Evolutionary conservation across 1,140 invertebrate genomes (phyloP).

Genomic region (Trachymyrmex cornetzi): DNA sequence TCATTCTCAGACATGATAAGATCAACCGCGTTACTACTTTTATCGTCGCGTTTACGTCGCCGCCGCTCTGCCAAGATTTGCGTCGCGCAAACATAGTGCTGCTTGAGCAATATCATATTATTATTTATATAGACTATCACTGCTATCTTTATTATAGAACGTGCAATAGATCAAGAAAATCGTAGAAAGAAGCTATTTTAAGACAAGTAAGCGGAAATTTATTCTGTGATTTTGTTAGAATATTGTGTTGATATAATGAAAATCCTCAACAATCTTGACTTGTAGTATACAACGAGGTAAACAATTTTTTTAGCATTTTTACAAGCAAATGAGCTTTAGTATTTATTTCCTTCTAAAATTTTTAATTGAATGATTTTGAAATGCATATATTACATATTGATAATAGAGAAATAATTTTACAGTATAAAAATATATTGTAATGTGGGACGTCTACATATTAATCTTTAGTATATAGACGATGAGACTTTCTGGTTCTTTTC

Average conservation of each 20-base stretch:
- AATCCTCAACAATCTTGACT: not conserved
- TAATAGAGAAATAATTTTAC: not conserved
- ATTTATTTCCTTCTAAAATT: not conserved
- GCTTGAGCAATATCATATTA: slow-evolving; percentile 36
- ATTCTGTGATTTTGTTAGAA: not conserved
- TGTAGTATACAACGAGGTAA: not conserved
- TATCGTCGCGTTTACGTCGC: slow-evolving; percentile 35
- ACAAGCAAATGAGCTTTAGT: not conserved
- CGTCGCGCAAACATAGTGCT: slow-evolving; percentile 43
- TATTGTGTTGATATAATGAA: not conserved
- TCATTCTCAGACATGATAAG: slow-evolving; percentile 47
- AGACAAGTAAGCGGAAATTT: not conserved
- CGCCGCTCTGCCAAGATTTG: slow-evolving; percentile 31
- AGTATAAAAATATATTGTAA: not conserved
- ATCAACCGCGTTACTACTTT: slow-evolving; percentile 56
- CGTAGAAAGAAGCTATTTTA: not conserved
- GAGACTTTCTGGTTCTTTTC: too few species aligned
- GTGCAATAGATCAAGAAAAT: slow-evolving; percentile 9
- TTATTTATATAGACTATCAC: slow-evolving; percentile 39
- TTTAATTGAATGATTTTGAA: not conserved
- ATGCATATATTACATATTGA: not conserved
- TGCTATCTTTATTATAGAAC: slow-evolving; percentile 16
- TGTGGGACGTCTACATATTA: not conserved
- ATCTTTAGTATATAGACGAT: too few species aligned
- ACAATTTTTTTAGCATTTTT: not conserved